Base-by-base conservation (phyloP, 1,140 invertebrate genomes). In the Sminthurides bifidus region DNA sequence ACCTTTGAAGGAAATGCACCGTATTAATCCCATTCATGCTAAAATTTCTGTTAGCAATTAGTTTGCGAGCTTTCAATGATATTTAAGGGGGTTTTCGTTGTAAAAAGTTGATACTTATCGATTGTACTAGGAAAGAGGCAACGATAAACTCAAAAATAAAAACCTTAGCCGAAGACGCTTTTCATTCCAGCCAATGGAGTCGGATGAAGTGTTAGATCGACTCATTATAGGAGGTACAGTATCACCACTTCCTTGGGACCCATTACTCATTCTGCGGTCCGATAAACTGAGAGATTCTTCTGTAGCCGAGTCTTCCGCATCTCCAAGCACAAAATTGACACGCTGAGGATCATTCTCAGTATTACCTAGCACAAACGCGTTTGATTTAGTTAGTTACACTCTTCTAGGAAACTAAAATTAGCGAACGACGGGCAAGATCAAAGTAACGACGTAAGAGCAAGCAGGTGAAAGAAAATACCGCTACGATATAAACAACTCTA, bases 271-370 rank as follows among this genome's bases (percentile, higher is more conserved):
- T 19, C 53, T 17, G n/a, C 54, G 26, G 10, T 37, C 57, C n/a
- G 49, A 52, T 41, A 43, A 15, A 35, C 52, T 52, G 15, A 50
- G 43, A 29, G 37, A 40, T n/a, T 41, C 38, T 12, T 46, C 56
- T 21, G 53, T 54, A 14, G 40, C 27, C 3, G 49, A 52, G 2
- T 52, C 56, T 8, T 52, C 57, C 14, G 17, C 45, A 55, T 63
- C 58, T 26, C 61, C 61, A 54, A 63, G 50, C 43, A 58, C 44
- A 58, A 63, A 63, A 49, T 63, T 63, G 24, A 60, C 61, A 54
- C 57, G 61, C 12, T 56, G 23, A 37, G 40, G 51, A 53, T 57
- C 58, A 56, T 33, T 46, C 14, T 55, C 43, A 52, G 38, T 52
- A 44, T 31, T 21, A 12, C 30, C 43, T 48, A 21, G 17, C 19